Evolutionary conservation across 1,140 invertebrate species (phyloP), one percentile per base, ranked within the genome.

Genomic region (Battus philenor): DNA sequence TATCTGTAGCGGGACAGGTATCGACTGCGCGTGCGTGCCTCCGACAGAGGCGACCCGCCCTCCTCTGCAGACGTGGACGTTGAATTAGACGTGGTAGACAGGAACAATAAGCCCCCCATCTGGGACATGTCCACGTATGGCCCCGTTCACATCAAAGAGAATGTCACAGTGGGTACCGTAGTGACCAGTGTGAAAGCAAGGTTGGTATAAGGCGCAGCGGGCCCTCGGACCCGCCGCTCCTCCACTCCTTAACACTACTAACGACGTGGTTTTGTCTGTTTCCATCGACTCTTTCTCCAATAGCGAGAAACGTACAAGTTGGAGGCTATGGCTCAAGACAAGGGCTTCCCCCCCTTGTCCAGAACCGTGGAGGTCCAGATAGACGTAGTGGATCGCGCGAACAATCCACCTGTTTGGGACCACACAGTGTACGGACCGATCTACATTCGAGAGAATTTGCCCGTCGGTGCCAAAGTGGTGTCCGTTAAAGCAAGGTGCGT

Each of bases 341-440:
- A 96, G 91, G 96, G 96, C 81, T 95, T 92, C 87, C 94, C 95
- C 85, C 92, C 94, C 87, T 91, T 97, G 86, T 95, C 94, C 81
- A 90, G 95, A 89, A 94, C 94, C 82, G 96, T 98, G 87, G 96
- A 97, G 89, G 95, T 98, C 88, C 93, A 96, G 88, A 97, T 98
- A 90, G 96, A 97, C 90, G 95, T 97, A 88, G 96, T 97, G 89
- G 95, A 98, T 90, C 93, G 96, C 86, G 94, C 94, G 65, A 97
- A 97, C 92, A 97, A 97, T 90, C 95, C 96, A 85, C 96, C 96
- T 86, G 93, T 97, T 82, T 98, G 96, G 96, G 95, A 97, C 89
- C 93, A 97, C 90, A 91, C 92, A 78, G 92, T 95, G 85, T 98
- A 98, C 90, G 95, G 95, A 79, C 96, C 96, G 74, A 95, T 97